Evolutionary conservation across 2,797 vertebrate species (phyloP), one percentile per base, ranked within the genome.

Genomic region (Mormyrus hasselquistii): DNA sequence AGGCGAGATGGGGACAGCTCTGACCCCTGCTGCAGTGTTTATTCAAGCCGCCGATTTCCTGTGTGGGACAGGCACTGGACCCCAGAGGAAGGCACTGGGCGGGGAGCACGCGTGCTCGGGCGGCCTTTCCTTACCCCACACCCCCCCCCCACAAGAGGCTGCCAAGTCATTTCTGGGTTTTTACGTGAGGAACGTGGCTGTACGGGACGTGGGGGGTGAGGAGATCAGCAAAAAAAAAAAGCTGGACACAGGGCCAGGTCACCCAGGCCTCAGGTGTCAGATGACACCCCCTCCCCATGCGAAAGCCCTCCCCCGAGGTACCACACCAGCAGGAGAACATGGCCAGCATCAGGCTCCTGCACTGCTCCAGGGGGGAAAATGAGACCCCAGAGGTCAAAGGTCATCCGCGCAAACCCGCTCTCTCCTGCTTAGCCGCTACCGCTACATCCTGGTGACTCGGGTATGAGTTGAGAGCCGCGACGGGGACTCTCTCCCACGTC

Each of bases 11-110:
- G 73, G 50, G 19, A 85, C 34, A 86, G 87, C 52, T 14, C 34
- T 52, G 88, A 8, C 49, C 19, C 25, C n/a, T 10, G 12, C 19
- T 44, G 22, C 89, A 69, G 87, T 87, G 86, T 91, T 91, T 79
- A 59, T 50, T 86, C 85, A 59, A 79, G 85, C 90, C 52, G 88
- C 90, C 62, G 34, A 44, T 76, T 90, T 90, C 91, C 90, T 88
- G 88, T 87, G 76, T 41, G 34, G 88, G 12, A 41, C 57, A n/a
- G 19, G 69, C 86, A 25, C 55, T 8, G 76, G 83, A 34, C 83
- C 83, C 47, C 22, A 86, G n/a, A 62, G 86, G 52, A 87, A 87
- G 86, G 0, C 53, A 55, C 49, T 41, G 34, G 38, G 87, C n/a
- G 76, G 47, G 14, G 65, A 29, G 25, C 38, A 38, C 87, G 1